A percentile compares a stretch with the other conserved stretches of the same genome.
phyloP scores from a whole-genome alignment of 2,797 vertebrate species.

The Mus minutoides region DNA sequence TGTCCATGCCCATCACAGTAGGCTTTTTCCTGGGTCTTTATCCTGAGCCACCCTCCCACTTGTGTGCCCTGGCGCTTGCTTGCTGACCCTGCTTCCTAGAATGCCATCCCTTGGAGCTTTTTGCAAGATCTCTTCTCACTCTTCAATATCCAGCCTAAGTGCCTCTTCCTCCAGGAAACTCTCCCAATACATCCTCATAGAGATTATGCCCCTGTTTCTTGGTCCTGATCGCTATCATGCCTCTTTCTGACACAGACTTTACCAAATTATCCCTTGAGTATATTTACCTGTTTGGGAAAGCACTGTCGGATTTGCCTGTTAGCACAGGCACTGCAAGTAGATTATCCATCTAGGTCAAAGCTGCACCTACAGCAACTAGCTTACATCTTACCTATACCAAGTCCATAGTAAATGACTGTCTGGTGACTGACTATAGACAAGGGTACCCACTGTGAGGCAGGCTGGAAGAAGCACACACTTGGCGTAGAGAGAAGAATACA shows the following conservation, averaged over 20 bases:
- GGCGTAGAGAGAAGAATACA: accelerated
- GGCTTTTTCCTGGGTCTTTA: background rate
- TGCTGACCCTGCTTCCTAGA: background rate
- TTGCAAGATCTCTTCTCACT: background rate
- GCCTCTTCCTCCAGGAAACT: conserved; percentile 22
- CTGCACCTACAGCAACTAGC: background rate
- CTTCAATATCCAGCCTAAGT: background rate
- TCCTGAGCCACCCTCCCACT: background rate
- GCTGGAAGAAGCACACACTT: background rate
- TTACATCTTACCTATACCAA: background rate
- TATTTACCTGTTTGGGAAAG: background rate
- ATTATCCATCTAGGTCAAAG: background rate
- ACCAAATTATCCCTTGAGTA: background rate
- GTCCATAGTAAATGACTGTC: background rate
- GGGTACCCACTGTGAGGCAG: background rate
- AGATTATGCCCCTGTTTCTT: accelerated
- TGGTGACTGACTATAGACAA: background rate
- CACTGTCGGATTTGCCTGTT: background rate
- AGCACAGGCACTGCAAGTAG: accelerated
- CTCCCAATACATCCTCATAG: background rate
- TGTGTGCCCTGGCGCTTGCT: accelerated
- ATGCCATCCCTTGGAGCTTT: background rate
- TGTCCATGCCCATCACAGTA: background rate
- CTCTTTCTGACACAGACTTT: background rate
- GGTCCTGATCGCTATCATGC: background rate